Evolutionary conservation across 2,888 invertebrate species (phyloP).

Genomic region (Cerceris ruficornis): DNA sequence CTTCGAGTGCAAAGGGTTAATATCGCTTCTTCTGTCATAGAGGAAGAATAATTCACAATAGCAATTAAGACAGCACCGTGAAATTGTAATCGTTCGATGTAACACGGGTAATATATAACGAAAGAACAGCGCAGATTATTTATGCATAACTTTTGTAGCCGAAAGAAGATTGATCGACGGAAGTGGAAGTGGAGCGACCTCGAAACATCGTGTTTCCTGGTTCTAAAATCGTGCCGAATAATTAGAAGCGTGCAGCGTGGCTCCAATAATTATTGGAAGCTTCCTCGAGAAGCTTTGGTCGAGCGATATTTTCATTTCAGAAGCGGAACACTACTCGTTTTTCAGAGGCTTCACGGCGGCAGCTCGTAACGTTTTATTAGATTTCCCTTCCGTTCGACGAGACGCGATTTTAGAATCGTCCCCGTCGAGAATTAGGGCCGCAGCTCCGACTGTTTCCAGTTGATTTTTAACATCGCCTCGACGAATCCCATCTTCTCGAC

Average conservation of each 20-base stretch:
- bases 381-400: slow-evolving; percentile 17
- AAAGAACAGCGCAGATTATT: no score
- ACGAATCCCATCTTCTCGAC: neutral
- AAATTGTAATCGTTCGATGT: no score
- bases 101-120: no score
- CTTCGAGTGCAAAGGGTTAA: no score
- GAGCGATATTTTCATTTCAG: slow-evolving; percentile 10
- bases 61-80: no score
- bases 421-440: slow-evolving; percentile 24
- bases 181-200: no score
- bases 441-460: neutral
- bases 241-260: neutral
- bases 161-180: no score
- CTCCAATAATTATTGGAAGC: slow-evolving; percentile 16
- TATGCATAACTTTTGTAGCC: no score
- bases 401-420: slow-evolving; percentile 30
- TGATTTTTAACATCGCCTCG: slow-evolving; percentile 2
- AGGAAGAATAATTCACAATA: no score
- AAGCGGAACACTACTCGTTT: slow-evolving; percentile 25
- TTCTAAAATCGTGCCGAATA: slow-evolving; percentile 3
- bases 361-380: slow-evolving; percentile 16
- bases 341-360: neutral
- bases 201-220: no score
- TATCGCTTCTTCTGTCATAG: no score
- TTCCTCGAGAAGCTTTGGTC: slow-evolving; percentile 7